Evolutionary conservation across 2,888 invertebrate species (phyloP).

Genomic region (Baccha elongata): DNA sequence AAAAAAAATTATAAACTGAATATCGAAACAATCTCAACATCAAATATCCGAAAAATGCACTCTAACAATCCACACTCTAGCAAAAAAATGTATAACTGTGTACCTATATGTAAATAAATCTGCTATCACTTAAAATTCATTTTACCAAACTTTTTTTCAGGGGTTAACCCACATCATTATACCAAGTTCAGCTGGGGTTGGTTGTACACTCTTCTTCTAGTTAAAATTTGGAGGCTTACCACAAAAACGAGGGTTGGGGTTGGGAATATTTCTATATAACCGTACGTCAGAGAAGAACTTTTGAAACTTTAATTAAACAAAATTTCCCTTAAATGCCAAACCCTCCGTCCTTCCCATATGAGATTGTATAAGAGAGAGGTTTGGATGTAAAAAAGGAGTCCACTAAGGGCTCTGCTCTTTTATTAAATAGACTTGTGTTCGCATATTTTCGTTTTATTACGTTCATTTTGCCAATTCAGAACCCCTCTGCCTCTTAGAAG

Average conservation of each 20-base stretch:
- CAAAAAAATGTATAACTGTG: background rate
- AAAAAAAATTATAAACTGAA: background rate
- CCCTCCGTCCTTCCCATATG: background rate
- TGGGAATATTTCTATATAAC: background rate
- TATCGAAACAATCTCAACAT: slow-evolving; percentile 51
- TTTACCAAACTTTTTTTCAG: slow-evolving; percentile 53
- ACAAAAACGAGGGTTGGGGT: slow-evolving; percentile 1
- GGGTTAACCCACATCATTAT: slow-evolving; percentile 20
- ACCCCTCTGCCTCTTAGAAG: background rate
- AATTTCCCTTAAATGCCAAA: slow-evolving; percentile 61
- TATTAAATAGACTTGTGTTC: slow-evolving; percentile 73
- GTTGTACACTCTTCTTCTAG: slow-evolving; percentile 20
- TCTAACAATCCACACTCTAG: slow-evolving; percentile 1
- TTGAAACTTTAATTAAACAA: slow-evolving; percentile 68
- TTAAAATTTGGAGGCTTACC: slow-evolving; percentile 49
- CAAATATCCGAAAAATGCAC: slow-evolving; percentile 62
- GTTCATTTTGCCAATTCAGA: slow-evolving; percentile 61
- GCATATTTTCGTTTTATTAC: slow-evolving; percentile 72
- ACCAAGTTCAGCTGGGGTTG: background rate
- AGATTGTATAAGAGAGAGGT: slow-evolving; percentile 7
- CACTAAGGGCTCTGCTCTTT: slow-evolving; percentile 42
- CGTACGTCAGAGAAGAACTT: slow-evolving; percentile 14
- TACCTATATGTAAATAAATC: slow-evolving; percentile 8
- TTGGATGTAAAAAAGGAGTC: slow-evolving; percentile 32
- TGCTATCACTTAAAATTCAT: slow-evolving; percentile 52